Conservation (phyloP, 1,140 invertebrate genomes). For the Neodiprion fabricii region DNA sequence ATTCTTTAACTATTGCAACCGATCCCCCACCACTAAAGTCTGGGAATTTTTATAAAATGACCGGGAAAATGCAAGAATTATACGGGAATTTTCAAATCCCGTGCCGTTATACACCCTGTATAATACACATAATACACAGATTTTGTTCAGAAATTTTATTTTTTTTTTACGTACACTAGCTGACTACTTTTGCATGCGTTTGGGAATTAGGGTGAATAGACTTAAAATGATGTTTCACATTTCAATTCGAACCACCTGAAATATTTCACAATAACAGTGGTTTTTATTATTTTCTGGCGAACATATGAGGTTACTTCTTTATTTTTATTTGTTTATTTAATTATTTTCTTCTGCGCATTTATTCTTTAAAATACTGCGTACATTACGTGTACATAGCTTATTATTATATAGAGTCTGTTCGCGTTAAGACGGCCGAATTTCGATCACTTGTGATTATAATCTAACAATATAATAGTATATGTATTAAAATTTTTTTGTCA, state of each 20-base stretch:
- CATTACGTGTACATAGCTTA: conserved; percentile 43
- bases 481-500: too few species aligned
- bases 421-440: conserved; percentile 46
- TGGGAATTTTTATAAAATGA: too few species aligned
- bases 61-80: too few species aligned
- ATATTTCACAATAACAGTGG: conserved; percentile 40
- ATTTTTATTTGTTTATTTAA: conserved; percentile 35
- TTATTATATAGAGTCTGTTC: conserved; percentile 45
- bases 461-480: too few species aligned
- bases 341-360: conserved; percentile 21
- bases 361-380: conserved; percentile 51
- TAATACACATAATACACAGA: neutral
- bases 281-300: conserved; percentile 33
- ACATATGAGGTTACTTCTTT: conserved; percentile 39
- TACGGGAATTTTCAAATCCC: too few species aligned
- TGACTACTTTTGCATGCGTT: conserved; percentile 57
- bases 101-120: too few species aligned
- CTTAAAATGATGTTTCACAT: conserved; percentile 14
- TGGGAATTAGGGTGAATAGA: conserved; percentile 47
- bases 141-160: conserved; percentile 61
- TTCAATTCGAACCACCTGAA: conserved; percentile 25
- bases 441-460: neutral
- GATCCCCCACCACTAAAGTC: too few species aligned
- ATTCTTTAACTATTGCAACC: too few species aligned
- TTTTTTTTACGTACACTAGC: conserved; percentile 58